Evolutionary conservation across 2,113 vertebrate species (phyloP).

Genomic region (Parotia lawesii): DNA sequence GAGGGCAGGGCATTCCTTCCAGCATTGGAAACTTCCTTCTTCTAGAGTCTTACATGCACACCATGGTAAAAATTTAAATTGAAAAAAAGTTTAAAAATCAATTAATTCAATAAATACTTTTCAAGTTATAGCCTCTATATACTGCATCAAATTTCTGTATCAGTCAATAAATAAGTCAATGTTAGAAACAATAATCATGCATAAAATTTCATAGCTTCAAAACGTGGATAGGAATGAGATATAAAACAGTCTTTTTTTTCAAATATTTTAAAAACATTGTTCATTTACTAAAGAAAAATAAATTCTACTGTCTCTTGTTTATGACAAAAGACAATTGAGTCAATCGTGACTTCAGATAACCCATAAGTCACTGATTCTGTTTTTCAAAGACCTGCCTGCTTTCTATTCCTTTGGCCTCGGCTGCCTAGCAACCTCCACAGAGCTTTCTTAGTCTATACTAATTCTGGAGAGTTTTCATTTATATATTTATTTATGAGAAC

Average conservation of each 20-base stretch:
- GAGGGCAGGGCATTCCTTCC: background rate
- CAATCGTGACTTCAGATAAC: conserved; percentile 36
- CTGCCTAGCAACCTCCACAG: conserved; percentile 72
- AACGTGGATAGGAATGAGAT: background rate
- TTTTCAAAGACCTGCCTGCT: conserved; percentile 36
- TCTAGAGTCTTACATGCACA: background rate
- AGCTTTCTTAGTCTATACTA: conserved; percentile 59
- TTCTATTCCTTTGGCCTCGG: conserved; percentile 44
- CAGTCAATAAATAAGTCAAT: background rate
- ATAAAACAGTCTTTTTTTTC: background rate
- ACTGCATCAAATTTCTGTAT: background rate
- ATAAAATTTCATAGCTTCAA: background rate
- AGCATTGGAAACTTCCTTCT: background rate
- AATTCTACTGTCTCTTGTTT: background rate
- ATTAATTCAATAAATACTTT: background rate
- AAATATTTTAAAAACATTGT: background rate
- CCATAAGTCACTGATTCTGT: conserved; percentile 27
- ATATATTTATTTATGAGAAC: conserved; percentile 34
- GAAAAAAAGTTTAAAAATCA: background rate
- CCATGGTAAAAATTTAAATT: background rate
- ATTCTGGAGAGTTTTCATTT: conserved; percentile 51
- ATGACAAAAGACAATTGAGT: conserved; percentile 8
- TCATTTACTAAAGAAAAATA: background rate
- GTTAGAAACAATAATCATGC: background rate
- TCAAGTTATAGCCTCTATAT: background rate